Evolutionary conservation across 2,888 invertebrate species (phyloP).

Genomic region (Barypeithes pellucidus): DNA sequence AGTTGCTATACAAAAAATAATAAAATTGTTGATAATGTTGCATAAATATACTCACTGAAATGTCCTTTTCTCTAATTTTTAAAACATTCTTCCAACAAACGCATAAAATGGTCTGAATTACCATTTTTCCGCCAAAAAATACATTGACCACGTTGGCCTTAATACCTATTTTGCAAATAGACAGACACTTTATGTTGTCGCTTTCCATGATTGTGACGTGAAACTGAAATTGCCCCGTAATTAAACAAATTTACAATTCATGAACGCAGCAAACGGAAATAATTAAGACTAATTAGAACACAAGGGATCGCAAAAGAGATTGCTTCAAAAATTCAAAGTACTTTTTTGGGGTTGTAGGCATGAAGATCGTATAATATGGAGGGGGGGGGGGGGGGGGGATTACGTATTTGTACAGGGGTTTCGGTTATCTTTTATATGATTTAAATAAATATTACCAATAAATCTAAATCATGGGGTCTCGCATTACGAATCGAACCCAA

Average conservation of each 20-base stretch:
- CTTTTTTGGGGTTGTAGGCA: background rate
- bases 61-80: too few relatives aligned
- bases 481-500: too few relatives aligned
- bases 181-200: slow-evolving; percentile 14
- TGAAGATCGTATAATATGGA: background rate
- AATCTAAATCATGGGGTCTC: too few relatives aligned
- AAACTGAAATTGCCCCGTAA: slow-evolving; percentile 19
- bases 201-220: slow-evolving; percentile 20
- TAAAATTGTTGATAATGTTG: too few relatives aligned
- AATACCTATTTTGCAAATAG: slow-evolving; percentile 26
- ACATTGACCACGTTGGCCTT: background rate
- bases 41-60: too few relatives aligned
- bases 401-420: too few relatives aligned
- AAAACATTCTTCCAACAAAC: too few relatives aligned
- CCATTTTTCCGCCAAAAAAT: slow-evolving; percentile 10
- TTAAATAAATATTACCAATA: too few relatives aligned
- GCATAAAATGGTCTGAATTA: too few relatives aligned
- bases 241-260: slow-evolving; percentile 27
- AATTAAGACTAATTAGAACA: slow-evolving; percentile 8
- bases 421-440: too few relatives aligned
- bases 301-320: background rate
- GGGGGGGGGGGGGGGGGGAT: too few relatives aligned
- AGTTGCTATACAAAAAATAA: too few relatives aligned
- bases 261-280: background rate
- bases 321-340: background rate